phyloP scores from a whole-genome alignment of 2,888 invertebrate species.

The Sinopyrophorus schimmeli region DNA sequence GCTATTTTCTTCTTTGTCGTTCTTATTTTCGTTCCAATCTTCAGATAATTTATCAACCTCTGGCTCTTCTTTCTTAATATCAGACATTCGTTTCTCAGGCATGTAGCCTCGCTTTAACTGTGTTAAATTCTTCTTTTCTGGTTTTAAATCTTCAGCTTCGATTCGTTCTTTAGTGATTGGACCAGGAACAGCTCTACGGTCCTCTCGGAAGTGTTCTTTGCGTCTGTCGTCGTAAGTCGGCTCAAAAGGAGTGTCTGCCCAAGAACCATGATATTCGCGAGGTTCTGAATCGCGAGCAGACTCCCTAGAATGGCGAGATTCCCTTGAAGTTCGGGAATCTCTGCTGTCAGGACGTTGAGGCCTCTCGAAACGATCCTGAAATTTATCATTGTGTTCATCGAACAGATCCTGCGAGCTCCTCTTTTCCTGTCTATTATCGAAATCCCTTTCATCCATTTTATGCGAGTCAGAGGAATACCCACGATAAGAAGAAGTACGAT shows the following conservation, averaged over 20 bases:
- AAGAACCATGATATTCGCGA: conserved; percentile 50
- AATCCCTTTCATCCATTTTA: conserved; percentile 46
- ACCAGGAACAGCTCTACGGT: conserved; percentile 59
- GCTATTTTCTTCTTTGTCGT: conserved; percentile 31
- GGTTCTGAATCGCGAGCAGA: conserved; percentile 58
- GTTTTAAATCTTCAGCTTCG: conserved; percentile 61
- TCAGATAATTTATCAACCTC: conserved; percentile 39
- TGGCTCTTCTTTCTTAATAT: conserved; percentile 43
- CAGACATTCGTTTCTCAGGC: conserved; percentile 42
- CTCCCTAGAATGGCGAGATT: conserved; percentile 56
- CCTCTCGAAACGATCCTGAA: conserved; percentile 52
- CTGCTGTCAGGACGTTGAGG: conserved; percentile 64
- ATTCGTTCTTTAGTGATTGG: conserved; percentile 65
- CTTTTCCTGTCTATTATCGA: conserved; percentile 35
- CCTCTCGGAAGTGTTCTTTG: conserved; percentile 46
- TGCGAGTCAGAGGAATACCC: no score
- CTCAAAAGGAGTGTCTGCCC: conserved; percentile 56
- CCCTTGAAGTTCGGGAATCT: conserved; percentile 61
- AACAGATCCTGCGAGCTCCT: conserved; percentile 36
- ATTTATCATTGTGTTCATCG: conserved; percentile 43
- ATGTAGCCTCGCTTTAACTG: conserved; percentile 57
- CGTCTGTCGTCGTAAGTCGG: conserved; percentile 49
- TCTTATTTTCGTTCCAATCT: conserved; percentile 36
- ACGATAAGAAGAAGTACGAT: conserved; percentile 43
- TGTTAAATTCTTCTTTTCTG: conserved; percentile 58